phyloP scores from a whole-genome alignment of 2,797 vertebrate genomes.

The Eurystomus glaucurus region DNA sequence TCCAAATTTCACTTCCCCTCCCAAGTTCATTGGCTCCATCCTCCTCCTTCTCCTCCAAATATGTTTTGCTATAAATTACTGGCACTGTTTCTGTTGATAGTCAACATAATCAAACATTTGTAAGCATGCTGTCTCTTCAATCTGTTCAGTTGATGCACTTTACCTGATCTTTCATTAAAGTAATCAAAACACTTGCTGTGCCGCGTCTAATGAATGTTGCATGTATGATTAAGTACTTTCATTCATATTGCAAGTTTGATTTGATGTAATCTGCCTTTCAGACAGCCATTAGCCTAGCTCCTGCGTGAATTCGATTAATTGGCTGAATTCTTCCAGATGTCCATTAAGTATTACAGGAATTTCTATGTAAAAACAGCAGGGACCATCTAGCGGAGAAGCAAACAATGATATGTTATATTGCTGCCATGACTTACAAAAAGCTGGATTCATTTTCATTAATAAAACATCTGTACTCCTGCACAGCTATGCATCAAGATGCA shows the following conservation, averaged over 20 bases:
- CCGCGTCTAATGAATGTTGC: constrained; percentile 88
- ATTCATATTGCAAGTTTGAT: constrained; percentile 89
- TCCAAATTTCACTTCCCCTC: constrained; percentile 63
- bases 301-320: constrained; percentile 89
- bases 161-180: constrained; percentile 91
- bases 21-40: constrained; percentile 67
- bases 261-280: constrained; percentile 90
- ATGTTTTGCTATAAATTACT: constrained; percentile 86
- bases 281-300: constrained; percentile 87
- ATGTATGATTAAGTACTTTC: constrained; percentile 90
- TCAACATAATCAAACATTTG: constrained; percentile 88
- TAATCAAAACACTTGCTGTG: constrained; percentile 88
- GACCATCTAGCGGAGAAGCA: constrained; percentile 82
- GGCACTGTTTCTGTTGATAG: constrained; percentile 87
- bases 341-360: constrained; percentile 90
- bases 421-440: constrained; percentile 88
- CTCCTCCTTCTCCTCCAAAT: constrained; percentile 68
- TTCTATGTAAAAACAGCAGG: constrained; percentile 88
- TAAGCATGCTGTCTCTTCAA: constrained; percentile 88
- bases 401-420: constrained; percentile 88
- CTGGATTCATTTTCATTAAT: constrained; percentile 90
- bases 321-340: constrained; percentile 91
- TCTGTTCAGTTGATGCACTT: constrained; percentile 88
- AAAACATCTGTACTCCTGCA: constrained; percentile 87
- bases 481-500: constrained; percentile 86